Conservation (phyloP, 2,113 vertebrate genomes). For the Prionailurus bengalensis region DNA sequence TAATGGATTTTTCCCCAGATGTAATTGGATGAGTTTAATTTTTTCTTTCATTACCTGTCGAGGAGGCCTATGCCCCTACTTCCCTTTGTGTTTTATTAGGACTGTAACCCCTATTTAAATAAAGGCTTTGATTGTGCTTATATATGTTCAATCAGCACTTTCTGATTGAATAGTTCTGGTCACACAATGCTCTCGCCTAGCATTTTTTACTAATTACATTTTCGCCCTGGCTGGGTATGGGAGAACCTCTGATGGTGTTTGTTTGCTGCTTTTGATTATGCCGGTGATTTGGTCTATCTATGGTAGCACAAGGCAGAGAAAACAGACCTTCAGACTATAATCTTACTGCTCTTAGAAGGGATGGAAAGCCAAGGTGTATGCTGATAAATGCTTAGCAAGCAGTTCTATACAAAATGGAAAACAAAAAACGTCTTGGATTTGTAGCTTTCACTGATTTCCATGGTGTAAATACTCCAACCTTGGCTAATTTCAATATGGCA, state of each 20-base stretch:
- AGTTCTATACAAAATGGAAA: background rate
- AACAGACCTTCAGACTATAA: background rate
- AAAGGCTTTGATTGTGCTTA: constrained; percentile 92
- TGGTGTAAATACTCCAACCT: background rate
- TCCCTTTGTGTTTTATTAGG: constrained; percentile 94
- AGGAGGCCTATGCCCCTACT: constrained; percentile 91
- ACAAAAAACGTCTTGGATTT: background rate
- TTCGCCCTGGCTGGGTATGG: constrained; percentile 83
- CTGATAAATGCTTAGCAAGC: background rate
- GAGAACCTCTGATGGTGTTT: constrained; percentile 80
- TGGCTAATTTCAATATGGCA: background rate
- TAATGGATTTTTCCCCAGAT: constrained; percentile 94
- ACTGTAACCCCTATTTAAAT: constrained; percentile 94
- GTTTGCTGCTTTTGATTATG: constrained; percentile 83
- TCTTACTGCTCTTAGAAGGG: background rate
- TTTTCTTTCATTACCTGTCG: constrained; percentile 95
- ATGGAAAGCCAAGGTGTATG: background rate
- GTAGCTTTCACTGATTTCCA: background rate
- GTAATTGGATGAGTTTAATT: constrained; percentile 95
- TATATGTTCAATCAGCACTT: constrained; percentile 92
- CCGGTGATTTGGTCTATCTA: constrained; percentile 67
- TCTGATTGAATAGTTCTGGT: constrained; percentile 90
- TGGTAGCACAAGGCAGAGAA: background rate
- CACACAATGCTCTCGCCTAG: constrained; percentile 84
- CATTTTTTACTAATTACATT: constrained; percentile 92